These are phyloP conservation scores for Microtus richardsoni DNA, from an alignment of 2,113 vertebrate species.

Conservation along the genomic window DNA sequence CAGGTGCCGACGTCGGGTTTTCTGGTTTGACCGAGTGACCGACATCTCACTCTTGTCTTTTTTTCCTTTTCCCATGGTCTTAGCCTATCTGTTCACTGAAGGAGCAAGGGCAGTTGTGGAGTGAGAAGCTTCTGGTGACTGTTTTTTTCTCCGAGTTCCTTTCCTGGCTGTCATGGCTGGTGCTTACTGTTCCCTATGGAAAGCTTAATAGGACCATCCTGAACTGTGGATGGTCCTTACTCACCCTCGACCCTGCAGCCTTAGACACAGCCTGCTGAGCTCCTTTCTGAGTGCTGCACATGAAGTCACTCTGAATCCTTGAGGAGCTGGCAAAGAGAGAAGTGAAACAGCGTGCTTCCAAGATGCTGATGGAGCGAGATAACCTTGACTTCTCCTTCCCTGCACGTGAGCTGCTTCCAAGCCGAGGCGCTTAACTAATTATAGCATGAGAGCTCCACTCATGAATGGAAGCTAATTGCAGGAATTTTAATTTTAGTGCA, in stretches of 20 bases:
- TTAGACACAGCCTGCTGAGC: rapidly evolving
- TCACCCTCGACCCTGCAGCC: not conserved
- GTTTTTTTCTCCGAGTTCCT: not conserved
- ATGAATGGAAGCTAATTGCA: not conserved
- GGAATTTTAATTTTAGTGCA: not conserved
- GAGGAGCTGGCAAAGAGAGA: not conserved
- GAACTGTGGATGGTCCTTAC: rapidly evolving
- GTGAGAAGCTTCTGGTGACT: not conserved
- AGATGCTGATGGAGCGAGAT: not conserved
- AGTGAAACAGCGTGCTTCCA: too few species aligned
- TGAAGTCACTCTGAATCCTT: not conserved
- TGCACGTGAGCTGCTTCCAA: not conserved
- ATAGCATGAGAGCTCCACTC: not conserved
- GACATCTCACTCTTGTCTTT: not conserved
- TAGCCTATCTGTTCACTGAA: not conserved
- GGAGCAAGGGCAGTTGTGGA: not conserved
- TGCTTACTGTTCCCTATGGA: not conserved
- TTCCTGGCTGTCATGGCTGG: not conserved
- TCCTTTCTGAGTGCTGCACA: not conserved
- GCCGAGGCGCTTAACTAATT: not conserved
- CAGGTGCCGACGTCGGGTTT: rapidly evolving
- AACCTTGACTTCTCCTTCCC: too few species aligned
- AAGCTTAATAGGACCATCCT: too few species aligned
- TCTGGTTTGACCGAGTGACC: not conserved
- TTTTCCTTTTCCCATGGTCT: not conserved